These are phyloP conservation scores for Acipenser ruthenus DNA, from an alignment of 2,797 vertebrate genomes.

Conservation along the genomic window DNA sequence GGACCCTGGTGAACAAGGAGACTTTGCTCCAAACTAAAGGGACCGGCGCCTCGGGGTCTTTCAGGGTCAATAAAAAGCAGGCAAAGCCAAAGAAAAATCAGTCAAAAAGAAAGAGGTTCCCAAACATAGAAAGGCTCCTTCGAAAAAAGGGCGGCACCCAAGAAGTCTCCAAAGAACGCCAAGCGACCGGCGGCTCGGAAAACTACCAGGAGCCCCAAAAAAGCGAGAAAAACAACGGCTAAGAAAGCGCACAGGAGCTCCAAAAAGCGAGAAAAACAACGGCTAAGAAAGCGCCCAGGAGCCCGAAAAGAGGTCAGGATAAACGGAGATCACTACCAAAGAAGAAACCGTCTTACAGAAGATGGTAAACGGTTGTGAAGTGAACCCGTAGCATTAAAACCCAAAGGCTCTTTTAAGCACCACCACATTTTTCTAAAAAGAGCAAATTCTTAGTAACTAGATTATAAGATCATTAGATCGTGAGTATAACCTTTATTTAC, in stretches of 20 bases:
- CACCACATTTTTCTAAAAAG: neutral
- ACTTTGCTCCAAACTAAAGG: conserved; percentile 10
- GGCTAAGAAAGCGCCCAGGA: neutral
- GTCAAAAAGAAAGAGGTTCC: neutral
- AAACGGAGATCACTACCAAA: too few species aligned
- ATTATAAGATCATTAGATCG: too few species aligned
- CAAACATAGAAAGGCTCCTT: neutral
- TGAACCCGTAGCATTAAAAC: neutral
- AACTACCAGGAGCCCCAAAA: neutral
- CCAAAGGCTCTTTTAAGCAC: conserved; percentile 7
- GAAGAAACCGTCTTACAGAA: too few species aligned
- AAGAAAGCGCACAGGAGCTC: neutral
- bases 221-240: neutral
- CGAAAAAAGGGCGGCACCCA: neutral
- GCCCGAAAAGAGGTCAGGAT: neutral
- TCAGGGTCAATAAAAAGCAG: neutral
- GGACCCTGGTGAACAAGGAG: conserved; percentile 17
- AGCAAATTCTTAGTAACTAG: too few species aligned
- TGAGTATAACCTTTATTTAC: too few species aligned
- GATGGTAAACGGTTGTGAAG: too few species aligned
- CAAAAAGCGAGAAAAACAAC: neutral
- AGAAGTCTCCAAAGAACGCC: neutral
- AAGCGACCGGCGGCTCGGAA: neutral
- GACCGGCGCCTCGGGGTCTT: conserved; percentile 7
- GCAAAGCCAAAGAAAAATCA: neutral